Evolutionary conservation across 2,888 invertebrate species (phyloP).

Genomic region (Rambutsinella grinnellia): DNA sequence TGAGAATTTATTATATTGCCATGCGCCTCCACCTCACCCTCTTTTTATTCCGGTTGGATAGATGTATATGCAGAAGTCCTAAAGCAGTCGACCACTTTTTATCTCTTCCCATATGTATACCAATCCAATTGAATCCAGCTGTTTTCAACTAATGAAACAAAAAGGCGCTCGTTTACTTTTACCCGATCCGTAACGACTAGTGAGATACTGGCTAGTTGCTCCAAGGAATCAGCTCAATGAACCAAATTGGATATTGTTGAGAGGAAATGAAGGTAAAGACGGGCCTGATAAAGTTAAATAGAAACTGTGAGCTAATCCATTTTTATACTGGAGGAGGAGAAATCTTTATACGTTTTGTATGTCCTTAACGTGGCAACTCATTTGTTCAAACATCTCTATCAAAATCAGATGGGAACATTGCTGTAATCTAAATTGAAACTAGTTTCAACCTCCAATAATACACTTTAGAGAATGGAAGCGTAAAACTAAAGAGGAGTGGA

Average conservation of each 20-base stretch:
- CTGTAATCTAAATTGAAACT: constrained; percentile 30
- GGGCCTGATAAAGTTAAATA: background rate
- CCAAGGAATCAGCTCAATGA: constrained; percentile 25
- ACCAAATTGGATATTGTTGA: constrained; percentile 26
- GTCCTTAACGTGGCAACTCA: constrained; percentile 50
- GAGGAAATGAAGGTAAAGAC: background rate
- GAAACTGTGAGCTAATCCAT: constrained; percentile 22
- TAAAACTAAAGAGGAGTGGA: constrained; percentile 8
- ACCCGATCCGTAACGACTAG: constrained; percentile 34
- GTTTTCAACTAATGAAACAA: constrained; percentile 49
- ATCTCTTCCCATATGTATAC: constrained; percentile 10
- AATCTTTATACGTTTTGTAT: background rate
- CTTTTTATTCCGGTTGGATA: background rate
- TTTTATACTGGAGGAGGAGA: background rate
- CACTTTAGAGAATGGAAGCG: background rate
- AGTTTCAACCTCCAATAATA: constrained; percentile 1
- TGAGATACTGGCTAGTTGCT: background rate
- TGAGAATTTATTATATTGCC: constrained; percentile 16
- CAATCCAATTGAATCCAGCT: constrained; percentile 49
- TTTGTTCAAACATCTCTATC: constrained; percentile 46
- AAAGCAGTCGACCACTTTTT: background rate
- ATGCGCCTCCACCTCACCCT: constrained; percentile 30
- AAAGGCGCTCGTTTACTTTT: constrained; percentile 45
- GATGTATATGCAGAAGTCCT: background rate
- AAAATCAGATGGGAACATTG: constrained; percentile 45